Evolutionary conservation across 2,888 invertebrate genomes (phyloP).

Genomic region (Epiperipatus broadwayi): DNA sequence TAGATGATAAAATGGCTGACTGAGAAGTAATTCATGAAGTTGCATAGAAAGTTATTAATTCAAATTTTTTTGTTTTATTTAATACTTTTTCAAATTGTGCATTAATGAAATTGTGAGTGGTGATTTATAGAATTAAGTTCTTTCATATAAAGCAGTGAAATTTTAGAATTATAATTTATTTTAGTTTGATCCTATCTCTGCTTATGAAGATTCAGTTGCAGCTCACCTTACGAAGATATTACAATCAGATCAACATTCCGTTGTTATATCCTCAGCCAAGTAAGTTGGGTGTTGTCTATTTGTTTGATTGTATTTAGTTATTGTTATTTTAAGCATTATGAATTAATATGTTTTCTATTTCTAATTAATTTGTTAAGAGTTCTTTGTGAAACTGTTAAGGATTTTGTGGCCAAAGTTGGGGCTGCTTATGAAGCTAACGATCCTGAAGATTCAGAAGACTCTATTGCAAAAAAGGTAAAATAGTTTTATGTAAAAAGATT

Average conservation of each 20-base stretch:
- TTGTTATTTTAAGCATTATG: neutral
- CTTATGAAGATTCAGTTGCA: conserved; percentile 55
- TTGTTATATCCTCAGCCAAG: conserved; percentile 51
- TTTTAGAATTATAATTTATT: too few species aligned
- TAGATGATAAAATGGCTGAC: too few species aligned
- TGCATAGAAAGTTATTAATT: too few species aligned
- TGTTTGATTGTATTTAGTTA: conserved; percentile 1
- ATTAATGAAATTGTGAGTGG: too few species aligned
- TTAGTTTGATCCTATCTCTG: conserved; percentile 37
- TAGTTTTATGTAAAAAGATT: conserved; percentile 1
- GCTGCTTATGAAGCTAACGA: conserved; percentile 21
- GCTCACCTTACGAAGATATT: conserved; percentile 66
- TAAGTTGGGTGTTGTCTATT: conserved; percentile 25
- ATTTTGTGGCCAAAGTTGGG: conserved; percentile 41
- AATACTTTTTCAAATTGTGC: too few species aligned
- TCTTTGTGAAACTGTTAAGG: conserved; percentile 57
- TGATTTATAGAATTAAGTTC: too few species aligned
- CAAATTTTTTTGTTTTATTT: too few species aligned
- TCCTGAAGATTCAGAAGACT: conserved; percentile 19
- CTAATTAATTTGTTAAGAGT: conserved; percentile 23
- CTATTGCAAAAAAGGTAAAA: conserved; percentile 35
- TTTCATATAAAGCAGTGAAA: too few species aligned
- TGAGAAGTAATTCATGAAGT: too few species aligned
- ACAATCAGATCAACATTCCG: conserved; percentile 53
- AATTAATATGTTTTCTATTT: conserved; percentile 11